Conservation (phyloP, 2,797 vertebrate species). For the Corythornis leucogaster region DNA sequence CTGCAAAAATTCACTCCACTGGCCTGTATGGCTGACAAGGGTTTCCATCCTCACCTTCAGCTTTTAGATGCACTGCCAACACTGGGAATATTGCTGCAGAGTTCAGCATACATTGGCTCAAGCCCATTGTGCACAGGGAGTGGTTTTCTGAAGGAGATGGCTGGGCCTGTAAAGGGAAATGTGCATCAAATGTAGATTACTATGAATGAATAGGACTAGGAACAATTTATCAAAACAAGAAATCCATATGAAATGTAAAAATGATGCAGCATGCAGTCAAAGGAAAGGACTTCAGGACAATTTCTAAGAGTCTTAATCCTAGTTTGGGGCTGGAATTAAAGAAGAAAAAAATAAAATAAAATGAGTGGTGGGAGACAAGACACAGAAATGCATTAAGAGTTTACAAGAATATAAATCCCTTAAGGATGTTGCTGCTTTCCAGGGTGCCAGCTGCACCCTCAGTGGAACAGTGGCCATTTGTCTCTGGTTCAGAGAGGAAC, state of each 20-base stretch:
- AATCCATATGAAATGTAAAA: constrained; percentile 52
- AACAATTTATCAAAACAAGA: constrained; percentile 49
- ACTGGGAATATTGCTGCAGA: not conserved
- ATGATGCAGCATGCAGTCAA: constrained; percentile 19
- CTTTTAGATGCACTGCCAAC: not conserved
- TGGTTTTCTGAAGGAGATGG: not conserved
- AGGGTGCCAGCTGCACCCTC: not conserved
- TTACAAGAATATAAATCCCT: not conserved
- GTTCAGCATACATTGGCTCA: not conserved
- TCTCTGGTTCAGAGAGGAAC: not conserved
- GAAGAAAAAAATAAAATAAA: not conserved
- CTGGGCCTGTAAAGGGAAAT: constrained; percentile 1
- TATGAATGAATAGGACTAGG: constrained; percentile 17
- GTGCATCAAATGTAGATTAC: constrained; percentile 18
- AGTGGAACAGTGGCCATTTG: not conserved
- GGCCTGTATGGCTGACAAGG: not conserved
- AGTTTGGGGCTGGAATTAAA: not conserved
- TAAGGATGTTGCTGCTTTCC: not conserved
- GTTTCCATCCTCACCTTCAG: not conserved
- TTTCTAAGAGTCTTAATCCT: constrained; percentile 6
- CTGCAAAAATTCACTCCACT: not conserved
- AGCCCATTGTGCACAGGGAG: not conserved
- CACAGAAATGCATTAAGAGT: not conserved
- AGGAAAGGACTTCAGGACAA: constrained; percentile 13
- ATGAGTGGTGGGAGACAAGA: not conserved